Evolutionary conservation across 2,113 vertebrate species (phyloP), one percentile per base, ranked within the genome.

Genomic region (Bagarius yarrelli): DNA sequence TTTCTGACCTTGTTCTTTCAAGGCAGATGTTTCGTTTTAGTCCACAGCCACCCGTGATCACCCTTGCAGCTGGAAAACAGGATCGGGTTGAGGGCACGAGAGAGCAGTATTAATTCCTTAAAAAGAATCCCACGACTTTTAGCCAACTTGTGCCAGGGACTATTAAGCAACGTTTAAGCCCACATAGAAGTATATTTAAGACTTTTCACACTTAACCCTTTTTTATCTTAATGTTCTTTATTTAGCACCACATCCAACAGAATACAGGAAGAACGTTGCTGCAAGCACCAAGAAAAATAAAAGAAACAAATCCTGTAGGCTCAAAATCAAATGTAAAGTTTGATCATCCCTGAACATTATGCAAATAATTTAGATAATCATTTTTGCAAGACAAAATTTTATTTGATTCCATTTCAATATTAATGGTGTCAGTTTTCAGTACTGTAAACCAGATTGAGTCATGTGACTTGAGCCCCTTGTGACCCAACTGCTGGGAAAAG

Each of bases 401-500:
- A 55, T 30, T 61, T 18, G 9, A 27, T 27, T 0, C 36, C 57
- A 57, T 61, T n/a, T 64, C 70, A 72, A 74, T 64, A 74, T 25
- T 47, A 47, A 25, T 44, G 36, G 71, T 76, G 72, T 76, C 72
- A 69, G 80, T 82, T 75, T 75, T 55, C 70, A 79, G 76, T 40
- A 15, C 6, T 12, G 59, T 52, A 16, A 13, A 44, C 59, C 56
- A 76, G 56, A 55, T n/a, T 69, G 55, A 47, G 16, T 80, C 73
- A 80, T 80, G 80, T 73, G 83, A 86, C 83, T 74, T 2, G 12
- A 19, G 40, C 72, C 81, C 79, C 81, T 69, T 70, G 78, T 74
- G 83, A 61, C 67, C 73, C 60, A 84, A 78, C 61, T 84, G 69
- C 78, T 84, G 83, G 83, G 81, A 86, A 86, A 83, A 34, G 13